A percentile compares a stretch with the other conserved stretches of the same genome.
phyloP scores from a whole-genome alignment of 2,888 invertebrate genomes.

The Aphidoletes aphidimyza region DNA sequence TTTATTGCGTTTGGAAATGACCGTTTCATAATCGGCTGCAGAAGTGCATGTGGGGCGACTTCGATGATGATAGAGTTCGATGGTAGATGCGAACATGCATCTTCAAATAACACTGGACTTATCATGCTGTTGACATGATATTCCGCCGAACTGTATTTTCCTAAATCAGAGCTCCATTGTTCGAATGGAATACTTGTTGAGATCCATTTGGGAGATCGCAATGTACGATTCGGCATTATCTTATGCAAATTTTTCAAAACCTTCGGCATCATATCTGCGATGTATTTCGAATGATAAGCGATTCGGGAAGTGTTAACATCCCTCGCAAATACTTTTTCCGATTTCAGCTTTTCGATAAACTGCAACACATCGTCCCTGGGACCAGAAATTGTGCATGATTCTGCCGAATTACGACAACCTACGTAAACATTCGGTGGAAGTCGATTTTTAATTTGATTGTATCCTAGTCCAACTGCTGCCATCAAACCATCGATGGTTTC shows the following conservation, averaged over 20 bases:
- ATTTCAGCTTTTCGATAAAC: slow-evolving; percentile 72
- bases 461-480: slow-evolving; percentile 82
- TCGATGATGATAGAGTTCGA: slow-evolving; percentile 75
- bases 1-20: slow-evolving; percentile 70
- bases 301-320: slow-evolving; percentile 83
- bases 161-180: slow-evolving; percentile 74
- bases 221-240: slow-evolving; percentile 72
- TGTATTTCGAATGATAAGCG: slow-evolving; percentile 85
- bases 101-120: slow-evolving; percentile 69
- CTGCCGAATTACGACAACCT: slow-evolving; percentile 83
- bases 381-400: slow-evolving; percentile 85
- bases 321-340: slow-evolving; percentile 78
- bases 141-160: slow-evolving; percentile 76
- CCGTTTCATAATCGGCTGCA: slow-evolving; percentile 75
- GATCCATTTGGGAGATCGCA: slow-evolving; percentile 78
- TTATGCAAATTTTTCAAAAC: slow-evolving; percentile 72
- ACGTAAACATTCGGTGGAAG: slow-evolving; percentile 79
- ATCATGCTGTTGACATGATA: slow-evolving; percentile 80
- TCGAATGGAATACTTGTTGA: slow-evolving; percentile 78
- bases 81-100: slow-evolving; percentile 72
- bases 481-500: slow-evolving; percentile 77
- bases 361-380: slow-evolving; percentile 73
- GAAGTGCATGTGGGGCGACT: slow-evolving; percentile 76
- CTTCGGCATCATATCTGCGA: slow-evolving; percentile 72
- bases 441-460: slow-evolving; percentile 68